Base-by-base conservation (phyloP, 2,888 invertebrate species). In the Neoascia interrupta region DNA sequence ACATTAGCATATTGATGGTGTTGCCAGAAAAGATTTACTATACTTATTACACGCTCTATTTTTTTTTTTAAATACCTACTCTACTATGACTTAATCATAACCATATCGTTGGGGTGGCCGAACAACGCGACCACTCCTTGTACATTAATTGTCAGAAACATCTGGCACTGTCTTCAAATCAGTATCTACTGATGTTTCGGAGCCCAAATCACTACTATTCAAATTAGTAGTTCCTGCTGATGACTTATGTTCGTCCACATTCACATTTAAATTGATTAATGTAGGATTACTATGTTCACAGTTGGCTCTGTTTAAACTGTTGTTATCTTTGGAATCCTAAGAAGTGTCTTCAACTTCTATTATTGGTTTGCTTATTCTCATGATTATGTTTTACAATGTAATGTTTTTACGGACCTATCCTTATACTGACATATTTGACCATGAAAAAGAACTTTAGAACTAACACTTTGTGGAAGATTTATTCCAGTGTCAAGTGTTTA, bases 51-150 rank as follows among this genome's bases (percentile, higher is more conserved):
- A 26, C 26, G 26, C 26, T 26, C 8, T 26, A 5, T 26, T 26
- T 26, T 26, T 26, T 26, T 26, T 26, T 26, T 26, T 26, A 5
- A 26, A 5, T 26, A 26, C 26, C 8, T 26, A 26, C 8, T 26
- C 8, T 26, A 26, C 8, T 26, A n/a, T n/a, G n/a, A n/a, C 26
- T 5, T 26, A 45, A 45, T 45, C 45, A 47, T 23, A 47, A 23
- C 47, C 47, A 47, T 47, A 47, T 23, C 47, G 47, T 23, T 47
- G 19, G 15, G 47, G 47, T 47, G 26, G 47, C 15, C 28, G 11
- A 47, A 26, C 47, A 47, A n/a, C 23, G 21, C 47, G 21, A 23
- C 47, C 47, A 47, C 47, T 43, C 19, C 43, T 47, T 47, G 47
- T 47, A 8, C 26, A 5, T 5, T 26, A 26, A 26, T 26, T 26